phyloP scores from a whole-genome alignment of 2,113 vertebrate species.

The Naja naja region DNA sequence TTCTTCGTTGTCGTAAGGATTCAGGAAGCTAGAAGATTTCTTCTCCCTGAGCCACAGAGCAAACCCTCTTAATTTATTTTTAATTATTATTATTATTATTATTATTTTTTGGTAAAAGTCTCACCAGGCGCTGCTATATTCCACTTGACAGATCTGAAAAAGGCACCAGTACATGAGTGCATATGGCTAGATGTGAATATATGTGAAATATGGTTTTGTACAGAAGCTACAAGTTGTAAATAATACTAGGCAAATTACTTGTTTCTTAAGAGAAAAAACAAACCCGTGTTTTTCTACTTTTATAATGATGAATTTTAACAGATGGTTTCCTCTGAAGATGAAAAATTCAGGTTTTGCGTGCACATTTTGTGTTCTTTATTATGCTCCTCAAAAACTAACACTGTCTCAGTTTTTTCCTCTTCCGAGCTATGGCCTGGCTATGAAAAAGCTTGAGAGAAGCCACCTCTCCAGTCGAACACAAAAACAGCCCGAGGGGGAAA shows the following conservation, averaged over 20 bases:
- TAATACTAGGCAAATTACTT: slow-evolving; percentile 22
- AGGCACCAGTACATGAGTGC: background rate
- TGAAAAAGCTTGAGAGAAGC: slow-evolving; percentile 17
- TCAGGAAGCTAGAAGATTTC: slow-evolving; percentile 8
- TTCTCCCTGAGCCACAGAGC: background rate
- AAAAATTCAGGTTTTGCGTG: slow-evolving; percentile 12
- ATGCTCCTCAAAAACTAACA: slow-evolving; percentile 59
- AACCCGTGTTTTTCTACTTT: slow-evolving; percentile 61
- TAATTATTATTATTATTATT: background rate
- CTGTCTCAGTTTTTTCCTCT: slow-evolving; percentile 70
- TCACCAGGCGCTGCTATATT: background rate
- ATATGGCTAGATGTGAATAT: slow-evolving; percentile 45
- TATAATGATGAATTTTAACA: slow-evolving; percentile 44
- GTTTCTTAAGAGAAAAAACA: slow-evolving; percentile 58
- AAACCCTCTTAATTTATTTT: background rate
- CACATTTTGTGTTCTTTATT: background rate
- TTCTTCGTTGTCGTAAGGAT: background rate
- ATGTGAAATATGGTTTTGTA: slow-evolving; percentile 39
- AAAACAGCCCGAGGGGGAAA: background rate
- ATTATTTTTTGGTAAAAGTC: background rate
- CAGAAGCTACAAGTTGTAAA: slow-evolving; percentile 32
- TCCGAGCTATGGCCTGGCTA: slow-evolving; percentile 32
- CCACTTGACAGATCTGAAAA: background rate
- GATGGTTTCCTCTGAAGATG: slow-evolving; percentile 23
- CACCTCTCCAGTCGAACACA: slow-evolving; percentile 6